phyloP scores from a whole-genome alignment of 2,113 vertebrate species.

The Tragelaphus strepsiceros region DNA sequence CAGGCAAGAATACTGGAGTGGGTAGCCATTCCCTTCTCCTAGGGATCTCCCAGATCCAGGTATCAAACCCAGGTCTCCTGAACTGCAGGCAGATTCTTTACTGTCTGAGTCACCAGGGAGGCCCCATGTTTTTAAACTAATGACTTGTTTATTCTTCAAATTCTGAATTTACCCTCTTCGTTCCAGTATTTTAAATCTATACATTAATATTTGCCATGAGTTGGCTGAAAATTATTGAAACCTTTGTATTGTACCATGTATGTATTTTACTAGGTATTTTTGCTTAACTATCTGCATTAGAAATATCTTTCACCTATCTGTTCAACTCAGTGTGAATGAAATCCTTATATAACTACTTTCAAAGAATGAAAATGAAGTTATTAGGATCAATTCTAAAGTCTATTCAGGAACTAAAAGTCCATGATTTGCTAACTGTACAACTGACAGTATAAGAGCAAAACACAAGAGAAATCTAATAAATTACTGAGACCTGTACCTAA shows the following conservation, averaged over 20 bases:
- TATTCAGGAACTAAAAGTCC: not conserved
- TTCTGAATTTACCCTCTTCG: not conserved
- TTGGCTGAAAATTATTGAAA: not conserved
- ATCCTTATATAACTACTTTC: not conserved
- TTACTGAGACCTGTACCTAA: not conserved
- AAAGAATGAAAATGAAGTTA: conserved; percentile 10
- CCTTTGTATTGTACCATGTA: not conserved
- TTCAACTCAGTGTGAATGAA: not conserved
- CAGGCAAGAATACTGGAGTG: not conserved
- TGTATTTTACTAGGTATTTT: not conserved
- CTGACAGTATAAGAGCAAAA: not conserved
- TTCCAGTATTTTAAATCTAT: not conserved
- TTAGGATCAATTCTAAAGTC: not conserved
- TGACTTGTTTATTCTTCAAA: not conserved
- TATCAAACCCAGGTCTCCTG: not conserved
- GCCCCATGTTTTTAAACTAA: not conserved
- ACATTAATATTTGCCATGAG: not conserved
- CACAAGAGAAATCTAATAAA: not conserved
- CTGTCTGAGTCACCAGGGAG: not conserved
- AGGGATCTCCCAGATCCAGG: not conserved
- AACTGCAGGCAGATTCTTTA: not conserved
- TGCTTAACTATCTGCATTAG: not conserved
- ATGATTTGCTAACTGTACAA: conserved; percentile 6
- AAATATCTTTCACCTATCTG: not conserved
- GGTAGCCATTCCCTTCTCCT: not conserved